These are phyloP conservation scores for Galagoides demidoff DNA, from an alignment of 2,797 vertebrate genomes.

Conservation along the genomic window DNA sequence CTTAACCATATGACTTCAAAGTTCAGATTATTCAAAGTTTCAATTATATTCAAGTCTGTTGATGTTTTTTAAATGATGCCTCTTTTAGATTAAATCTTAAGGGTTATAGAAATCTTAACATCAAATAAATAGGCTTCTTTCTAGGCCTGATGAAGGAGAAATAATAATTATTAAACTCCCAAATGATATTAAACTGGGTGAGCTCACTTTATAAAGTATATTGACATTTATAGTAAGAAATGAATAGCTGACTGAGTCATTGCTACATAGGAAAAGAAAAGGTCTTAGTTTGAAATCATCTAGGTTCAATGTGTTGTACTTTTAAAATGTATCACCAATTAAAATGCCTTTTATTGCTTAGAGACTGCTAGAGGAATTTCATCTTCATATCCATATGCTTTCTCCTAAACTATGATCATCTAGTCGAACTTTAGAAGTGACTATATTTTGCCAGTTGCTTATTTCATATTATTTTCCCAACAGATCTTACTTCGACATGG, in stretches of 20 bases:
- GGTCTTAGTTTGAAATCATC: neutral
- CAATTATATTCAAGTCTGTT: neutral
- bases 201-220: neutral
- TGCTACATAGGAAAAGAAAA: neutral
- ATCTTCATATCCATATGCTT: neutral
- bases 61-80: neutral
- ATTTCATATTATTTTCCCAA: neutral
- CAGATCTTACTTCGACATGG: neutral
- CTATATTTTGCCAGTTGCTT: neutral
- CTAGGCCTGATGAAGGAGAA: neutral
- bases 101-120: neutral
- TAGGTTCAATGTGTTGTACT: neutral
- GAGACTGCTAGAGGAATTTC: neutral
- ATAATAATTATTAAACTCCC: neutral
- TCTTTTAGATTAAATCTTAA: neutral
- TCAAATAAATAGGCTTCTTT: neutral
- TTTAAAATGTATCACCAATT: neutral
- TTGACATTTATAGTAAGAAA: neutral
- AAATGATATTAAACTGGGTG: neutral
- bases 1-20: neutral
- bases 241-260: neutral
- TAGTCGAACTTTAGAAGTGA: neutral
- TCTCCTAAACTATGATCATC: neutral
- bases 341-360: neutral
- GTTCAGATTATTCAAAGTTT: neutral